Percentiles rank a stretch among this genome's conserved stretches.
Evolutionary conservation across 2,797 vertebrate species (phyloP).

Genomic region (Sebastes miniatus): DNA sequence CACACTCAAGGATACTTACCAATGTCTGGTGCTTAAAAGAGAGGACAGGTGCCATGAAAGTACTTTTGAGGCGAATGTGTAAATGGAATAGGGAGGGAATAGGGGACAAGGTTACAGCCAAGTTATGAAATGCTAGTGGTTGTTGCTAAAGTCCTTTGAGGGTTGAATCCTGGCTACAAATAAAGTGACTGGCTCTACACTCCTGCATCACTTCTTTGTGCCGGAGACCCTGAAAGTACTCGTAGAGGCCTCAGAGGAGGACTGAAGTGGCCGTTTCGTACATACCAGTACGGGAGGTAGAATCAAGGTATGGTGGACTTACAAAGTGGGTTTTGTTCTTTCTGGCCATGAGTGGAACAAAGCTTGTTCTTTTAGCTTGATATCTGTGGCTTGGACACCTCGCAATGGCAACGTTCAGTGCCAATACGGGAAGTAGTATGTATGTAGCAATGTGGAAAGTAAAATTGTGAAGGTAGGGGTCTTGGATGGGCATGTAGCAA

Average conservation of each 20-base stretch:
- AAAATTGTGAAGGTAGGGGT: not conserved
- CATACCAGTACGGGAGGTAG: not conserved
- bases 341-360: not conserved
- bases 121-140: conserved; percentile 11
- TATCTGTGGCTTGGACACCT: not conserved
- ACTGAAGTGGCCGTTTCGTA: conserved; percentile 19
- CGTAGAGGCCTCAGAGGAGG: not conserved
- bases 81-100: not conserved
- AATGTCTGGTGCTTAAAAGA: not conserved
- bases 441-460: not conserved
- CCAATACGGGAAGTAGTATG: not conserved
- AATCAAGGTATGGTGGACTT: conserved; percentile 4
- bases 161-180: conserved; percentile 17
- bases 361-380: not conserved
- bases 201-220: not conserved
- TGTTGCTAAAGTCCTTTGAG: conserved; percentile 1
- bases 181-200: conserved; percentile 3
- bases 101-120: conserved; percentile 1
- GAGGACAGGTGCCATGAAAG: not conserved
- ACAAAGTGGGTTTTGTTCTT: conserved; percentile 7
- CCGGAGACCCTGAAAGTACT: not conserved
- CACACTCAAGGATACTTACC: not conserved
- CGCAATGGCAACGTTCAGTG: not conserved
- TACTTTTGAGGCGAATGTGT: not conserved
- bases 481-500: not conserved